These are phyloP conservation scores for Amphiprion percula DNA, from an alignment of 2,113 vertebrate species.

Conservation along the genomic window DNA sequence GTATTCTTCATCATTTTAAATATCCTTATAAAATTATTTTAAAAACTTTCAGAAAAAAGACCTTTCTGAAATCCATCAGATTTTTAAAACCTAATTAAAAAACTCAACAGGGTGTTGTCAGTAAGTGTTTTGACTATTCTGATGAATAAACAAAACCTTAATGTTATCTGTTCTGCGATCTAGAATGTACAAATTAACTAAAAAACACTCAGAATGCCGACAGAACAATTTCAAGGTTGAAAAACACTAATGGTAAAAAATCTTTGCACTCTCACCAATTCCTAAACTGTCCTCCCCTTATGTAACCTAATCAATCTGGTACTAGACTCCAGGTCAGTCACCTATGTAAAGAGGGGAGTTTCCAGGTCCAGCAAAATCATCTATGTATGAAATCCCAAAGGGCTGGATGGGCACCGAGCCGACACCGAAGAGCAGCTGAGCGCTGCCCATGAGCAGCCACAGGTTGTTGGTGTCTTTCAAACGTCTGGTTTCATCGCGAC, in stretches of 20 bases:
- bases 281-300: neutral
- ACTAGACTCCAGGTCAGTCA: conserved; percentile 73
- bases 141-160: no score
- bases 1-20: no score
- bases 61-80: no score
- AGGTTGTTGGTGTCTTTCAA: conserved; percentile 85
- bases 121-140: no score
- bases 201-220: no score
- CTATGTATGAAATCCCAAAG: conserved; percentile 96
- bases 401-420: conserved; percentile 97
- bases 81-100: no score
- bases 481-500: conserved; percentile 50
- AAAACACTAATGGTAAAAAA: neutral
- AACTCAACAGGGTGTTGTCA: no score
- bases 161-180: no score
- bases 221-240: neutral
- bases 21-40: no score
- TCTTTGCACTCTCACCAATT: neutral
- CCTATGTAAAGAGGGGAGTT: conserved; percentile 95
- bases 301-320: neutral
- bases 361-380: conserved; percentile 91
- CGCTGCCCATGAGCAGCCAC: conserved; percentile 92
- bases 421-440: conserved; percentile 93
- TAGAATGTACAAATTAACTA: no score
- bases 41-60: no score